Evolutionary conservation across 92 coral and sea anemone genomes (phyloP).

Genomic region (Porites rus): DNA sequence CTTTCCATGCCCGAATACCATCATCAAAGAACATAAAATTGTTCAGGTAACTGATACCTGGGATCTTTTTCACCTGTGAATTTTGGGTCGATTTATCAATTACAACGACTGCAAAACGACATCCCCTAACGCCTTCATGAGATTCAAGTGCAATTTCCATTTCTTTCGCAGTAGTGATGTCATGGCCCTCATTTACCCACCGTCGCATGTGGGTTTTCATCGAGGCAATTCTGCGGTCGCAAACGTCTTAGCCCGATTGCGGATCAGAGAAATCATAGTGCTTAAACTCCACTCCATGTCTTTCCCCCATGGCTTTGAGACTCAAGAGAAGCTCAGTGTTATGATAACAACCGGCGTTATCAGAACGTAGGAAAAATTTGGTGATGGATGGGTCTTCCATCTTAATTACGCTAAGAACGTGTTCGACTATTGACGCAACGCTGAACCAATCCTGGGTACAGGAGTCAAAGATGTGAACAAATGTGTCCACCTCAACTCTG

Average conservation of each 20-base stretch:
- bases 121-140: not conserved
- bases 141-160: slow-evolving; percentile 10
- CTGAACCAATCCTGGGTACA: slow-evolving; percentile 20
- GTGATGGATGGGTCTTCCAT: slow-evolving; percentile 14
- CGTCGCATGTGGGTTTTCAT: too few relatives aligned
- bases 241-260: not conserved
- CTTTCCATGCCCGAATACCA: too few relatives aligned
- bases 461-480: slow-evolving; percentile 29
- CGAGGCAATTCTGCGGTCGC: not conserved
- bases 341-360: slow-evolving; percentile 32
- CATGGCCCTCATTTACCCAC: slow-evolving; percentile 14
- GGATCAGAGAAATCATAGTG: too few relatives aligned
- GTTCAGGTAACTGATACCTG: too few relatives aligned
- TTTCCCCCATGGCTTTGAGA: not conserved
- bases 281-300: not conserved
- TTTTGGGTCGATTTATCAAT: too few relatives aligned
- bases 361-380: slow-evolving; percentile 32
- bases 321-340: slow-evolving; percentile 22
- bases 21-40: too few relatives aligned
- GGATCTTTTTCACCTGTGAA: too few relatives aligned
- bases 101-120: too few relatives aligned
- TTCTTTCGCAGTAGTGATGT: not conserved
- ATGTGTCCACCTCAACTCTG: slow-evolving; percentile 27
- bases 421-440: slow-evolving; percentile 20
- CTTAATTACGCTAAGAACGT: slow-evolving; percentile 10